These are phyloP conservation scores for Cephus runcator DNA, from an alignment of 2,888 invertebrate species.

Conservation along the genomic window DNA sequence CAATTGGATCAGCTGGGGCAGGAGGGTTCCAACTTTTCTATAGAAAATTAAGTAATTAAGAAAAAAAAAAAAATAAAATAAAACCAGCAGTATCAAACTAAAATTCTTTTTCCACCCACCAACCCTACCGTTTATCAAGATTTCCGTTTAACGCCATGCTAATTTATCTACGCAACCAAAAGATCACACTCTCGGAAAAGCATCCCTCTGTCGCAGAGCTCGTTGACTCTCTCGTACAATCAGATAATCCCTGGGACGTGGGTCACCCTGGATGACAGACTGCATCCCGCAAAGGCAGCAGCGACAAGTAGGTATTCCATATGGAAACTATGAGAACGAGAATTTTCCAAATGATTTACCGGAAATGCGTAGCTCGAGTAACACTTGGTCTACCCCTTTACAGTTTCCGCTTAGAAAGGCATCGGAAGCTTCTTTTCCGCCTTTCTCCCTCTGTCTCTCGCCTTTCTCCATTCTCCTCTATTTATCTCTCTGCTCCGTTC, in stretches of 20 bases:
- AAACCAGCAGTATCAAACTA: neutral
- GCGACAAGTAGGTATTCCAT: neutral
- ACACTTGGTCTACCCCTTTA: constrained; percentile 18
- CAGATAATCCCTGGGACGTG: neutral
- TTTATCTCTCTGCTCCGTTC: neutral
- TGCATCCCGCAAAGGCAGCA: neutral
- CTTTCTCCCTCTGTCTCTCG: constrained; percentile 22
- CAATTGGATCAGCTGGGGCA: neutral
- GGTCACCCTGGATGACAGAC: neutral
- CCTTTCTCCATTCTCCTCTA: constrained; percentile 17
- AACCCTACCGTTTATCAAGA: neutral
- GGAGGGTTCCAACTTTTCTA: neutral
- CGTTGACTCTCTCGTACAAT: neutral
- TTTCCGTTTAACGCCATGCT: neutral
- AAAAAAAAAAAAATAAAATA: neutral
- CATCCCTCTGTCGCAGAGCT: neutral
- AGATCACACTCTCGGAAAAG: neutral
- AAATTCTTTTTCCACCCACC: neutral
- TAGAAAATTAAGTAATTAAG: neutral
- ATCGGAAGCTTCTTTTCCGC: neutral
- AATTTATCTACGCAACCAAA: neutral
- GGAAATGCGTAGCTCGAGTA: constrained; percentile 39
- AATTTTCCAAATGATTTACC: constrained; percentile 51
- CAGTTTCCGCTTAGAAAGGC: neutral
- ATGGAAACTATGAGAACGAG: neutral